These are phyloP conservation scores for Leptopilina myrica DNA, from an alignment of 2,888 invertebrate species.

Conservation along the genomic window DNA sequence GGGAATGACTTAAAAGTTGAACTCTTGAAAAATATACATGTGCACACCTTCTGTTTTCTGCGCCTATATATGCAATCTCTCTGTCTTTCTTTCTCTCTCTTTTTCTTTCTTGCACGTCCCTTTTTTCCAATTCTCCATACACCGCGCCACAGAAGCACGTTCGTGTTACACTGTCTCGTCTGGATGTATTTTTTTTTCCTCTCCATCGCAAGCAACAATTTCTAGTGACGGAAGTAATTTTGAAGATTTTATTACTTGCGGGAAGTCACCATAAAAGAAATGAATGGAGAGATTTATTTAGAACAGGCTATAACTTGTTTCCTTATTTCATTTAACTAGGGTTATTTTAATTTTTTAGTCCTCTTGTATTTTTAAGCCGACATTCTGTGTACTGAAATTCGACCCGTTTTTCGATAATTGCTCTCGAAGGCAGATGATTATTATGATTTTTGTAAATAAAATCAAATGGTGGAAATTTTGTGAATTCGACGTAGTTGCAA, in stretches of 20 bases:
- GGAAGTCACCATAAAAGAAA: constrained; percentile 29
- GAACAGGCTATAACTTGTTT: constrained; percentile 27
- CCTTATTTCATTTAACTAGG: background rate
- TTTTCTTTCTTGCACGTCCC: background rate
- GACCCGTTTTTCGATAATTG: too few species aligned
- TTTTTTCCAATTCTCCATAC: constrained; percentile 15
- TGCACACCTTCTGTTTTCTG: constrained; percentile 28
- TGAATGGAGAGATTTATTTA: constrained; percentile 21
- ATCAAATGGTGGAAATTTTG: too few species aligned
- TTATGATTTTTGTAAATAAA: too few species aligned
- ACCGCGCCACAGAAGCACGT: constrained; percentile 19
- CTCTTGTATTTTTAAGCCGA: too few species aligned
- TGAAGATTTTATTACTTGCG: constrained; percentile 40
- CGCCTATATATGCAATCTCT: constrained; percentile 13
- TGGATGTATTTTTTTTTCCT: constrained; percentile 20
- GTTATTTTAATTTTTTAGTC: too few species aligned
- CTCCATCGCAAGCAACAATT: background rate
- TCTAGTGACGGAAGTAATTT: constrained; percentile 39
- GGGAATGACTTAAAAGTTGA: constrained; percentile 22
- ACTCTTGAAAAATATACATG: constrained; percentile 11
- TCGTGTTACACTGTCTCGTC: constrained; percentile 21
- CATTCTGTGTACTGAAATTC: too few species aligned
- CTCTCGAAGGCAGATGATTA: too few species aligned
- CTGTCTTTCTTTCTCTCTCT: background rate
- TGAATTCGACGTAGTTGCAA: too few species aligned